Base-by-base conservation (phyloP, 2,888 invertebrate genomes). In the Drosophila flavopinicola region DNA sequence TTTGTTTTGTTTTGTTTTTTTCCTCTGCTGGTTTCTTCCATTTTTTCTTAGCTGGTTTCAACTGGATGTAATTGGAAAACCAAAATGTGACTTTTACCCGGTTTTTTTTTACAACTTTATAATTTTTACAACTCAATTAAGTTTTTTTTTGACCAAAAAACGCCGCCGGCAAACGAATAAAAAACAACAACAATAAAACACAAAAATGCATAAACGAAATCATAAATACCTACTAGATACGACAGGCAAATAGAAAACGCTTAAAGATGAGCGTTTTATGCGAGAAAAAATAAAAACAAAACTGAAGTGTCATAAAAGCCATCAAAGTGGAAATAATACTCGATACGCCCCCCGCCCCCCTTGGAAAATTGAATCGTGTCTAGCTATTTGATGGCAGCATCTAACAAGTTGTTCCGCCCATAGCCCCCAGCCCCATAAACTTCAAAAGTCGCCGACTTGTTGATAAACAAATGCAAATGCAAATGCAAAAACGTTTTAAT, bases 91-190 rank as follows among this genome's bases (percentile, higher is more conserved):
- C 73, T 85, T 75, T 79, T 82, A 69, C 65, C 47, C 75, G 45
- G 15, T 71, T 54, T 52, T 45, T 70, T 77, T 80, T 82, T 82
- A 83, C 76, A 83, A 66, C 83, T 83, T 83, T 87, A 83, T 83
- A 83, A 83, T 83, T 83, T 83, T 83, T 72, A 83, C 83, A 83
- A 82, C 83, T 83, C 82, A 83, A 83, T 83, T 86, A 86, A 83
- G 67, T 85, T 86, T 75, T 84, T 66, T 59, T 38, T 23, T 24
- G 2, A n/a, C 25, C 4, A 30, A n/a, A 30, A 33, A 83, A 79
- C 67, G 79, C 57, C 70, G 82, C 59, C 80, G 71, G 59, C 48
- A n/a, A 27, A 38, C 47, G 23, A 23, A 63, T 38, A 51, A 49
- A 48, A 66, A 69, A n/a, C n/a, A 58, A 33, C 29, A 68, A 63